Base-by-base conservation (phyloP, 1,140 invertebrate species). In the Dendrolimus kikuchii region DNA sequence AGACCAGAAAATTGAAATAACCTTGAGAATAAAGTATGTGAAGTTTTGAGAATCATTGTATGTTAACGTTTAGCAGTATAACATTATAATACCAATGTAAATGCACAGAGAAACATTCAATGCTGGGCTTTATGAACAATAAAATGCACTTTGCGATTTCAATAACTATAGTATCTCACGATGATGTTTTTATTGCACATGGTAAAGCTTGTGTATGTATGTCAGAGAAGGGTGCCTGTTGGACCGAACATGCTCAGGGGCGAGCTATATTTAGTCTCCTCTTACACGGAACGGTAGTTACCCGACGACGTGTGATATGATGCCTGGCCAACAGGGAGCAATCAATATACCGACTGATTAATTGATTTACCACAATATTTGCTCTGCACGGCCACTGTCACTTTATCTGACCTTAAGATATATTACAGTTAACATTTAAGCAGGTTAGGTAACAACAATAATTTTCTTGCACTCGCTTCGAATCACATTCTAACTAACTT, bases 181-280 rank as follows among this genome's bases (percentile, higher is more conserved):
- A 40, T 40, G 47, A 49, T 38, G 40, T 51, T 40, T 46, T 53
- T 45, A 47, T 58, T 55, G 55, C 49, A 54, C 40, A 38, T 45
- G 46, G 47, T 38, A 45, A 38, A 41, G 40, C 51, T 46, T 55
- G 52, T 67, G 54, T 60, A 56, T 58, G 53, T 59, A 66, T 69
- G 64, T 66, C 66, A 76, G 61, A 23, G 23, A 23, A 23, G 23
- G 23, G 23, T 23, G 23, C 23, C 23, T 23, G 23, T 23, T 23
- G 23, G 23, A 2, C 23, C 23, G 23, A 23, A 23, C 23, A 23
- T 65, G 61, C 58, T 63, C 61, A 71, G 73, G 73, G 71, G 59
- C 45, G 49, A 59, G 68, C 74, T 84, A 82, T 81, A 82, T 77
- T 78, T 84, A 84, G 79, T 66, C 53, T 58, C 62, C 67, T 64